These are phyloP conservation scores for Rambutsinella grinnellia DNA, from an alignment of 2,888 invertebrate species.

Conservation along the genomic window DNA sequence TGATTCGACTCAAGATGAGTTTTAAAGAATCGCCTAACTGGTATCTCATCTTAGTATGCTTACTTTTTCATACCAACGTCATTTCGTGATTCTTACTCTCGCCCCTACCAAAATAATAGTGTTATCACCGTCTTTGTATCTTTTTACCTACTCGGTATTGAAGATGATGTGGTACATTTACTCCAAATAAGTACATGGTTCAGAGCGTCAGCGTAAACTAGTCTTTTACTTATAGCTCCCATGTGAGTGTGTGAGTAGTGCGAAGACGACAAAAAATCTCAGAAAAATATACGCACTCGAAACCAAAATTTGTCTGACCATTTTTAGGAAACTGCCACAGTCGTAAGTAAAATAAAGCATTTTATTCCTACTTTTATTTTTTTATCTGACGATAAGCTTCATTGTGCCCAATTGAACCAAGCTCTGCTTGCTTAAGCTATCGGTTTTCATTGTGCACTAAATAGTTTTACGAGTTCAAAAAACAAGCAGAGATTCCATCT, in stretches of 20 bases:
- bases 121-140: neutral
- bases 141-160: slow-evolving; percentile 4
- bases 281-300: neutral
- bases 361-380: neutral
- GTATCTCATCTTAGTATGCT: too few species aligned
- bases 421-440: too few species aligned
- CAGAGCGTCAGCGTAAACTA: slow-evolving; percentile 9
- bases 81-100: neutral
- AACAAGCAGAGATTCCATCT: too few species aligned
- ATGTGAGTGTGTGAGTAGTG: slow-evolving; percentile 1
- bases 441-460: too few species aligned
- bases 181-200: slow-evolving; percentile 32
- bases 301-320: neutral
- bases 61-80: too few species aligned
- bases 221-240: neutral
- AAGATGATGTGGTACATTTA: slow-evolving; percentile 21
- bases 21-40: too few species aligned
- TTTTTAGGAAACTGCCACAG: neutral
- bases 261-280: neutral
- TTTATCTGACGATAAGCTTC: neutral
- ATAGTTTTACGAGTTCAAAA: too few species aligned
- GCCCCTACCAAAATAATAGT: too few species aligned
- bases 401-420: too few species aligned
- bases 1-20: too few species aligned
- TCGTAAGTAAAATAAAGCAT: neutral